Evolutionary conservation across 1,140 invertebrate species (phyloP), one percentile per base, ranked within the genome.

Genomic region (Zaprionus taronus): DNA sequence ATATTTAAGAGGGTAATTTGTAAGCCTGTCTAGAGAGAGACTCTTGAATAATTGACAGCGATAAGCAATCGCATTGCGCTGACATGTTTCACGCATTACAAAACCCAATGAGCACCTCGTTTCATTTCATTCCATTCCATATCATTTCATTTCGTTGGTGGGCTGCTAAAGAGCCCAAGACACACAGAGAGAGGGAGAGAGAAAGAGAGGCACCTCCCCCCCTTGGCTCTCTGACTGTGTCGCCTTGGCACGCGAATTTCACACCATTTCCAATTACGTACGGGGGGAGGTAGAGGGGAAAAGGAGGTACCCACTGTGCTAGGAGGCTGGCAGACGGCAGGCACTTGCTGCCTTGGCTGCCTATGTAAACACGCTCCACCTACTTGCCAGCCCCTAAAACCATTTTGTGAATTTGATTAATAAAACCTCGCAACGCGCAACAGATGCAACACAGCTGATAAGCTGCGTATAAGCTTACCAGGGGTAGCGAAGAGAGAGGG

Each of bases 351-450:
- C 17, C n/a, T 41, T 69, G 61, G 65, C 62, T 62, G 86, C 64
- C 81, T 90, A 90, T 90, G 85, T 90, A 90, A 91, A 91, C 86
- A 87, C 57, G 86, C 82, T 83, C 85, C 85, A 91, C 85, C 84
- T 81, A 90, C 84, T 83, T 72, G 85, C 72, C 84, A 81, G 84
- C 84, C 84, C 85, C 82, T 85, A 85, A 91, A 83, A 90, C 84
- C 84, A 90, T 90, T 91, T 90, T 91, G 84, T 91, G 80, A 72
- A 91, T 85, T 92, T 92, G 91, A 92, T 92, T 92, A 92, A 92
- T 92, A 91, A 92, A 92, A 86, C 83, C 81, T 84, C 81, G 83
- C 80, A 92, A 75, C 86, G 71, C 74, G 76, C 74, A 71, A 71
- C 81, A 79, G 84, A 87, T 87, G 78, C 84, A 81, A 87, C 72